A percentile compares a stretch with the other conserved stretches of the same genome.
These are phyloP conservation scores for Lutraria rhynchaena DNA, from an alignment of 1,140 invertebrate species.

Conservation along the genomic window DNA sequence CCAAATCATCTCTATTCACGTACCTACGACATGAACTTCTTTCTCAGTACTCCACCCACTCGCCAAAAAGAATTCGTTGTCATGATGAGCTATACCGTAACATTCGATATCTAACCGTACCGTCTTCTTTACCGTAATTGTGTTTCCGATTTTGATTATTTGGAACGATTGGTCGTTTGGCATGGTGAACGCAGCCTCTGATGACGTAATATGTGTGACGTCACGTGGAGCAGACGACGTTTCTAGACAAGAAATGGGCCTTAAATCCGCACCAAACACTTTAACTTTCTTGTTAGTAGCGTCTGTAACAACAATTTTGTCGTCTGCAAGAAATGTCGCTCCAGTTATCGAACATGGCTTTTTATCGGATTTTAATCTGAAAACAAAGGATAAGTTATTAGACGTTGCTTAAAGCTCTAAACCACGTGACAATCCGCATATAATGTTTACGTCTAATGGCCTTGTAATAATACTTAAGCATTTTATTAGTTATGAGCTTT, in stretches of 20 bases:
- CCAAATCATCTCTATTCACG: too few species aligned
- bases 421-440: too few species aligned
- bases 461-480: too few species aligned
- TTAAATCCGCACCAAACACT: background rate
- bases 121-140: conserved; percentile 17
- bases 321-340: conserved; percentile 34
- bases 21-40: conserved; percentile 33
- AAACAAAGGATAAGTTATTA: background rate
- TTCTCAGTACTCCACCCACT: conserved; percentile 44
- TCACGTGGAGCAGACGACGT: conserved; percentile 43
- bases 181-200: background rate
- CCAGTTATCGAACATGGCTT: conserved; percentile 48
- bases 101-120: conserved; percentile 26
- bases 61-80: conserved; percentile 15
- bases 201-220: conserved; percentile 15
- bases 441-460: too few species aligned
- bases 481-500: too few species aligned
- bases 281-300: conserved; percentile 34
- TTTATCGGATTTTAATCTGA: conserved; percentile 27
- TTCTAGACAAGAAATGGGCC: conserved; percentile 6
- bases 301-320: conserved; percentile 44
- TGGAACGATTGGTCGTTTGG: conserved; percentile 34
- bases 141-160: conserved; percentile 13
- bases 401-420: too few species aligned
- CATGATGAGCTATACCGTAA: conserved; percentile 23